Evolutionary conservation across 2,797 vertebrate genomes (phyloP).

Genomic region (Potorous gilbertii): DNA sequence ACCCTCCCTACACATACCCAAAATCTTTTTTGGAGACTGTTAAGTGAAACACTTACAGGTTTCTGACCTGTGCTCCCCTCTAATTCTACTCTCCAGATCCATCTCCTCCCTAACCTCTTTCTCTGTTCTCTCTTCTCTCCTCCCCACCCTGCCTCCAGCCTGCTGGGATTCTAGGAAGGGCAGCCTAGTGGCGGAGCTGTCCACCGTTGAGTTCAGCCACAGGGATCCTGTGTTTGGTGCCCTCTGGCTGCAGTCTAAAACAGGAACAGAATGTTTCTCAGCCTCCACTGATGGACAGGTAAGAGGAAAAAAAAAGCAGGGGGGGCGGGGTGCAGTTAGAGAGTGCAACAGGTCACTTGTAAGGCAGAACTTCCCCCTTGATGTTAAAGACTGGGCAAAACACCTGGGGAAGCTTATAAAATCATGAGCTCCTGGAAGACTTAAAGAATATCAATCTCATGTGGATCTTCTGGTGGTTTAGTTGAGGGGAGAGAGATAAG

Average conservation of each 20-base stretch:
- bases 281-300: constrained; percentile 96
- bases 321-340: neutral
- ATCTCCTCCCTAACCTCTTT: neutral
- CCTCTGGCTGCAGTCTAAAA: constrained; percentile 97
- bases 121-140: accelerated
- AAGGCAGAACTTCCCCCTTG: neutral
- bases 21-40: neutral
- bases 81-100: neutral
- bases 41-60: neutral
- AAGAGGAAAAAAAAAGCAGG: constrained; percentile 4
- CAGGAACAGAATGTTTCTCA: constrained; percentile 93
- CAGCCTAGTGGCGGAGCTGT: constrained; percentile 89
- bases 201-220: constrained; percentile 92
- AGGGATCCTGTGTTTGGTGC: constrained; percentile 94
- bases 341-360: neutral
- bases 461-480: neutral
- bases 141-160: constrained; percentile 77
- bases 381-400: neutral
- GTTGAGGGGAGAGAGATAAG: neutral
- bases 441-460: neutral
- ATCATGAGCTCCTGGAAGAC: neutral
- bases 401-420: neutral
- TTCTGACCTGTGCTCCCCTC: accelerated
- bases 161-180: constrained; percentile 96
- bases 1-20: neutral